phyloP scores from a whole-genome alignment of 2,113 vertebrate species.

The Coryphaenoides rupestris region DNA sequence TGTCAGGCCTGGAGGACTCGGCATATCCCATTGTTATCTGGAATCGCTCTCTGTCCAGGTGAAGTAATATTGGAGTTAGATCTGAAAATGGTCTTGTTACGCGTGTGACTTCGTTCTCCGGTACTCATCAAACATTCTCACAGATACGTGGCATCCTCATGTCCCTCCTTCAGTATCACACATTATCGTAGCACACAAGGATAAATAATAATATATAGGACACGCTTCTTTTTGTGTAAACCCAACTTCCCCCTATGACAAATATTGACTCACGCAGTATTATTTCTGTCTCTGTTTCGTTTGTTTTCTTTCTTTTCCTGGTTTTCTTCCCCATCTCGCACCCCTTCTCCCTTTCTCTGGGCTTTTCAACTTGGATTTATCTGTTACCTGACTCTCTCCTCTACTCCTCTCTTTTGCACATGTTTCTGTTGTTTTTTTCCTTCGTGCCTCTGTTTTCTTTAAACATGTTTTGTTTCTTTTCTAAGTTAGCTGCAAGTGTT shows the following conservation, averaged over 20 bases:
- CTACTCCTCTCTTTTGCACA: no score
- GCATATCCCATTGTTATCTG: no score
- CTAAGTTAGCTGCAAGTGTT: no score
- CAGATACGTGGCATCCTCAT: no score
- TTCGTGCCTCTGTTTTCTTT: no score
- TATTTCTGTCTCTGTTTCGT: conserved; percentile 45
- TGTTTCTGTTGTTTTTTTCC: no score
- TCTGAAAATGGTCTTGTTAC: conserved; percentile 99
- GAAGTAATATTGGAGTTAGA: no score
- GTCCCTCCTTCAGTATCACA: conserved; percentile 99
- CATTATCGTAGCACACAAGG: conserved; percentile 99
- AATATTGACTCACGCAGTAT: conserved; percentile 34
- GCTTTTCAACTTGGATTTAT: conserved; percentile 28
- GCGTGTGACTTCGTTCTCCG: conserved; percentile 99
- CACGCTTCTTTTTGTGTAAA: conserved; percentile 71
- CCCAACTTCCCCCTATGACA: conserved; percentile 43
- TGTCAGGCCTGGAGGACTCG: conserved; percentile 97
- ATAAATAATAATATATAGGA: conserved; percentile 77
- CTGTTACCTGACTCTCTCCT: no score
- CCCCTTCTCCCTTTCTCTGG: conserved; percentile 12
- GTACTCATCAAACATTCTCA: conserved; percentile 99
- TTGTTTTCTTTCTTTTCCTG: conserved; percentile 15
- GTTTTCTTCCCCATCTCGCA: conserved; percentile 3
- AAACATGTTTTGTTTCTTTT: no score
- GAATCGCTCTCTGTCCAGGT: conserved; percentile 95